These are phyloP conservation scores for Passer domesticus DNA, from an alignment of 2,113 vertebrate species.

Conservation along the genomic window DNA sequence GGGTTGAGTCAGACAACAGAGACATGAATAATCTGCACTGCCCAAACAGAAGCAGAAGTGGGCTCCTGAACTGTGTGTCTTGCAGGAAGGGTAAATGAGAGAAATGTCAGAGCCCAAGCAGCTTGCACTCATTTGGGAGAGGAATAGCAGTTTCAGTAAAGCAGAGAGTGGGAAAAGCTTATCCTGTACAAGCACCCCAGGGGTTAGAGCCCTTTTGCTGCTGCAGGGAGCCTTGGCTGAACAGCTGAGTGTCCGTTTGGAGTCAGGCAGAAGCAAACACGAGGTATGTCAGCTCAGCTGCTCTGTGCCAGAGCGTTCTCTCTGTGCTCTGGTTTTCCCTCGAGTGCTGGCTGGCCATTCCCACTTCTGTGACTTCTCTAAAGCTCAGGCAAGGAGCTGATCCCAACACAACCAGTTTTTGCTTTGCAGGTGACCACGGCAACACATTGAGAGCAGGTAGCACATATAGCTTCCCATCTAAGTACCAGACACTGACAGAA, in stretches of 20 bases:
- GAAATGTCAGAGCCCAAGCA: neutral
- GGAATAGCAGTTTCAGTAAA: neutral
- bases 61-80: neutral
- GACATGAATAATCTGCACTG: neutral
- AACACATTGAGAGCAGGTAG: neutral
- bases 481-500: neutral
- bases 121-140: neutral
- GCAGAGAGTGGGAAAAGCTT: neutral
- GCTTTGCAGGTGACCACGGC: neutral
- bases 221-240: neutral
- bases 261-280: neutral
- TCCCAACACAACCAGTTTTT: neutral
- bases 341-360: fast-evolving
- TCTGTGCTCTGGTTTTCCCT: neutral
- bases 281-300: neutral
- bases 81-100: neutral
- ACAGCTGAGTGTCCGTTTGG: neutral
- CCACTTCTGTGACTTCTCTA: neutral
- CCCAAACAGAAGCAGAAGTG: neutral
- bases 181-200: neutral
- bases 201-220: neutral
- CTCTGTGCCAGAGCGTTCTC: neutral
- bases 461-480: neutral
- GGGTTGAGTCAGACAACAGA: neutral
- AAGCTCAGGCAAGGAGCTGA: neutral